These are phyloP conservation scores for Prenolepis imparis DNA, from an alignment of 2,888 invertebrate genomes.

Conservation along the genomic window DNA sequence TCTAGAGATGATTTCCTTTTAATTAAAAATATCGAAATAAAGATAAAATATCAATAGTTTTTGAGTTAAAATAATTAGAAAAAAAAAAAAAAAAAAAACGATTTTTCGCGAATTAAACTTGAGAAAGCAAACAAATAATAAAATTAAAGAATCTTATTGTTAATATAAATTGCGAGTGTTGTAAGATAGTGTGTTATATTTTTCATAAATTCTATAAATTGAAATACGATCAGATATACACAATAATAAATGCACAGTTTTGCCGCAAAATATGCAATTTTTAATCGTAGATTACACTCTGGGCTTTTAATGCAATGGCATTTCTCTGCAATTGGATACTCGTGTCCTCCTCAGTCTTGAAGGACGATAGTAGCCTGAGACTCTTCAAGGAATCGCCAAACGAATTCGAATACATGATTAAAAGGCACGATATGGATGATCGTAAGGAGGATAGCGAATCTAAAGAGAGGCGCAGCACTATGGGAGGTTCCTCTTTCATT, in stretches of 20 bases:
- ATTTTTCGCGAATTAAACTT: background rate
- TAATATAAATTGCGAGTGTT: background rate
- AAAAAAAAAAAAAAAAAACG: background rate
- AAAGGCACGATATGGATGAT: constrained; percentile 72
- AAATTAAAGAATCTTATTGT: background rate
- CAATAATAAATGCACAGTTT: background rate
- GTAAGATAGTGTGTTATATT: background rate
- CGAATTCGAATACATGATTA: constrained; percentile 79
- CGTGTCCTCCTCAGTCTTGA: constrained; percentile 73
- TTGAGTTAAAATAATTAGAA: background rate
- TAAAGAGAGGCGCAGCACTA: constrained; percentile 80
- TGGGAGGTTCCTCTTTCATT: constrained; percentile 80
- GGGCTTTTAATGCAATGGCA: constrained; percentile 75
- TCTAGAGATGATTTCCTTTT: background rate
- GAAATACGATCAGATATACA: background rate
- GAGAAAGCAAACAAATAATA: background rate
- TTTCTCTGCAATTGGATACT: constrained; percentile 75
- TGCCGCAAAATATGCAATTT: constrained; percentile 21
- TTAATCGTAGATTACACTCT: constrained; percentile 74
- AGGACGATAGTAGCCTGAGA: constrained; percentile 68
- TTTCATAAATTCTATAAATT: background rate
- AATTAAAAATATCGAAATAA: background rate
- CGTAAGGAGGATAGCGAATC: constrained; percentile 76
- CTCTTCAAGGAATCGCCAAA: constrained; percentile 71
- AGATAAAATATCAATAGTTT: background rate